These are phyloP conservation scores for Dynastes maya DNA, from an alignment of 2,888 invertebrate genomes.

Conservation along the genomic window DNA sequence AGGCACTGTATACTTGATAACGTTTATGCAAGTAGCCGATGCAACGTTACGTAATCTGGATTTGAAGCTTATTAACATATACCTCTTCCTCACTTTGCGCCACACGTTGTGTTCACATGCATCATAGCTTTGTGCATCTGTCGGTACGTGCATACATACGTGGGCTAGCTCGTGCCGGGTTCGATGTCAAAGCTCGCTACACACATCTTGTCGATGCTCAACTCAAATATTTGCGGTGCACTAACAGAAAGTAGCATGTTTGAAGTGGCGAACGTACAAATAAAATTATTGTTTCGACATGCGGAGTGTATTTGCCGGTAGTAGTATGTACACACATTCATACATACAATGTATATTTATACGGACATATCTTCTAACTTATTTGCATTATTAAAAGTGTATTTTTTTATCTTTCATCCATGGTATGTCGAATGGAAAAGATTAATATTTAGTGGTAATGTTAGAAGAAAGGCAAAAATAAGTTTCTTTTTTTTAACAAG, in stretches of 20 bases:
- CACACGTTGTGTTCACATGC: background rate
- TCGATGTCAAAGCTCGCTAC: slow-evolving; percentile 16
- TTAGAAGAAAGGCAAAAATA: too few relatives aligned
- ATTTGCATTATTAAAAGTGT: slow-evolving; percentile 3
- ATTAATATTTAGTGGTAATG: too few relatives aligned
- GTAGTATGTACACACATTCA: background rate
- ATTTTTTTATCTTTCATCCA: background rate
- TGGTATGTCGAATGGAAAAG: too few relatives aligned
- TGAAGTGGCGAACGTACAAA: slow-evolving; percentile 3
- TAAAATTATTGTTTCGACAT: slow-evolving; percentile 13
- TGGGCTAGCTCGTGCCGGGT: background rate
- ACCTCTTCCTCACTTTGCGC: slow-evolving; percentile 2
- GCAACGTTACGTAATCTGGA: slow-evolving; percentile 12
- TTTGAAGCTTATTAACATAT: background rate
- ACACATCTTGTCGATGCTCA: background rate
- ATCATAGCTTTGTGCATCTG: background rate
- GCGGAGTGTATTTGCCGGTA: slow-evolving; percentile 6
- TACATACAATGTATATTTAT: background rate
- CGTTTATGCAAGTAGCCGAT: slow-evolving; percentile 5
- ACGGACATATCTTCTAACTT: background rate
- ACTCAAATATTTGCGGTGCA: slow-evolving; percentile 26
- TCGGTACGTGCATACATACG: slow-evolving; percentile 5
- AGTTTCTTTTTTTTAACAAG: too few relatives aligned
- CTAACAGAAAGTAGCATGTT: slow-evolving; percentile 25
- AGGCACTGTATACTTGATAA: background rate